These are phyloP conservation scores for Redunca redunca DNA, from an alignment of 2,113 vertebrate species.

Conservation along the genomic window DNA sequence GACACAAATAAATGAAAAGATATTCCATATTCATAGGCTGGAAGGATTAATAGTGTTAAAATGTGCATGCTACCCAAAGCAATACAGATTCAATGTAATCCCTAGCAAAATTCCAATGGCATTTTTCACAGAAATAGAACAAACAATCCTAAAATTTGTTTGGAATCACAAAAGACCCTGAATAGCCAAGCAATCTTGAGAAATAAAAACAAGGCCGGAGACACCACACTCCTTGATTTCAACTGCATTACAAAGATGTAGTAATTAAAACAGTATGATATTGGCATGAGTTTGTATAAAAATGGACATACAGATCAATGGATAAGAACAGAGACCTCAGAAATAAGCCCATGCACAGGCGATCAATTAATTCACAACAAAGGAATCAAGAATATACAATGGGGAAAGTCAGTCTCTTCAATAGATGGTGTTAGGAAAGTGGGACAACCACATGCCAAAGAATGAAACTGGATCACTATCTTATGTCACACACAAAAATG, in stretches of 20 bases:
- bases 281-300: not conserved
- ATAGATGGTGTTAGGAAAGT: not conserved
- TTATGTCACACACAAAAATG: not conserved
- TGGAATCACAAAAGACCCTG: not conserved
- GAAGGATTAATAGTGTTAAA: not conserved
- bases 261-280: not conserved
- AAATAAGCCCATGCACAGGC: not conserved
- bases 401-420: not conserved
- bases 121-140: not conserved
- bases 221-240: not conserved
- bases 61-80: not conserved
- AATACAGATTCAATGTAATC: not conserved
- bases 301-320: not conserved
- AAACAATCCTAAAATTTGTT: not conserved
- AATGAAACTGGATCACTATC: not conserved
- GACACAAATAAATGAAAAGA: not conserved
- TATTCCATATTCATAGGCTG: not conserved
- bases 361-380: not conserved
- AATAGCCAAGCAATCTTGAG: not conserved
- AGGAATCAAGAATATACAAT: not conserved
- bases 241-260: not conserved
- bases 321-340: not conserved
- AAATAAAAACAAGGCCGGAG: not conserved
- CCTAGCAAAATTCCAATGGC: not conserved
- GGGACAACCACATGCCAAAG: not conserved